Evolutionary conservation across 2,797 vertebrate species (phyloP).

Genomic region (Fringilla coelebs): DNA sequence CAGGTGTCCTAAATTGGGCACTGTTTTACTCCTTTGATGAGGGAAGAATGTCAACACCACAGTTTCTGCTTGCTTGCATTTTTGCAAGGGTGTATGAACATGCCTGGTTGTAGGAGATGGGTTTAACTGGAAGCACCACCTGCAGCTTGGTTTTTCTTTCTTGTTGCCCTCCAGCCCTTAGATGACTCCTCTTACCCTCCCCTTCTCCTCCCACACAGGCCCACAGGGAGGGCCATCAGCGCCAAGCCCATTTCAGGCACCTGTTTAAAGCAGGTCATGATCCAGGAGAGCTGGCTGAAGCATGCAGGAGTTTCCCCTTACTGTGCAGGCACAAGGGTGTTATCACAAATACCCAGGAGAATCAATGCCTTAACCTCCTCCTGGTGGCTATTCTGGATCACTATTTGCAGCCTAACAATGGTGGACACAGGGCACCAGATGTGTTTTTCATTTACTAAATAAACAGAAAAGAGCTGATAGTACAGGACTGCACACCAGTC

Average conservation of each 20-base stretch:
- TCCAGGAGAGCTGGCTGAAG: background rate
- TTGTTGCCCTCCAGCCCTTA: background rate
- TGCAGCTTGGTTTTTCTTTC: background rate
- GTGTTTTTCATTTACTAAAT: background rate
- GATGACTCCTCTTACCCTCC: background rate
- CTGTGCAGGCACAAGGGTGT: background rate
- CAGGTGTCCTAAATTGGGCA: background rate
- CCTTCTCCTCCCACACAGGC: background rate
- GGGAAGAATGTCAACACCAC: background rate
- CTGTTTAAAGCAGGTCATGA: background rate
- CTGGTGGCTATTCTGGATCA: background rate
- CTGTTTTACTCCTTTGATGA: background rate
- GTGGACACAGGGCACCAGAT: fast-evolving
- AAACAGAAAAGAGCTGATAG: background rate
- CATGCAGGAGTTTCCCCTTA: background rate
- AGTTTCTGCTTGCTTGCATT: background rate
- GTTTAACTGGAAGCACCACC: background rate
- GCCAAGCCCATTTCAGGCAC: background rate
- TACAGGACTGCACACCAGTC: background rate
- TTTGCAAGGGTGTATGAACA: background rate
- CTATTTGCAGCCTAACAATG: background rate
- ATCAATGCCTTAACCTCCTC: background rate
- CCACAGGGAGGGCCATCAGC: background rate
- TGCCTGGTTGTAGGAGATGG: background rate
- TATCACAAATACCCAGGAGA: background rate